Evolutionary conservation across 2,113 vertebrate species (phyloP).

Genomic region (Ploceus nigricollis): DNA sequence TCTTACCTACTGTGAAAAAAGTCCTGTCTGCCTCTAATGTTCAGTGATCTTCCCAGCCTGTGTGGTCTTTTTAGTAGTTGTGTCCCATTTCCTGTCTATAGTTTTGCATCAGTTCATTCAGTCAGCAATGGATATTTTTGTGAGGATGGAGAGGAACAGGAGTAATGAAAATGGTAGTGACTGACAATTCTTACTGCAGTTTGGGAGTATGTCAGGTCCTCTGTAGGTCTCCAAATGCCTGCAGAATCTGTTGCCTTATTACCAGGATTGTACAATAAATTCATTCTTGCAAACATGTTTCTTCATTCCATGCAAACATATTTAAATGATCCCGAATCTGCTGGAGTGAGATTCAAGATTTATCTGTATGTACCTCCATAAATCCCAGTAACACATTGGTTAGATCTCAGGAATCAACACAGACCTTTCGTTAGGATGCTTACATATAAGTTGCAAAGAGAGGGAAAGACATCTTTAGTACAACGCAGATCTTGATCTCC

Average conservation of each 20-base stretch:
- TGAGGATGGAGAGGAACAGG: background rate
- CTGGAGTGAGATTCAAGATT: background rate
- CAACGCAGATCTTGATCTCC: background rate
- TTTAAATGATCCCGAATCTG: background rate
- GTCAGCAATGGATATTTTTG: background rate
- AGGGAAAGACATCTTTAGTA: background rate
- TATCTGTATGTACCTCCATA: background rate
- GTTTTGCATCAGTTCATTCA: background rate
- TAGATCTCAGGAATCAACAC: background rate
- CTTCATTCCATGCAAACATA: background rate
- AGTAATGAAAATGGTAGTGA: background rate
- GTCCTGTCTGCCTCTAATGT: background rate
- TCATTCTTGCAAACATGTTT: background rate
- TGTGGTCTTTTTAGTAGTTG: background rate
- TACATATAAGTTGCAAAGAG: background rate
- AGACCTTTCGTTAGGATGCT: background rate
- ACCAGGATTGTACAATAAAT: background rate
- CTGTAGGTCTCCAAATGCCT: background rate
- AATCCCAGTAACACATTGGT: background rate
- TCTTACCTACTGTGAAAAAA: background rate
- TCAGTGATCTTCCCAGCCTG: background rate
- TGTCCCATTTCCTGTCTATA: background rate
- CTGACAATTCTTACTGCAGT: background rate
- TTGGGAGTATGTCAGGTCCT: background rate
- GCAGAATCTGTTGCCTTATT: background rate